phyloP scores from a whole-genome alignment of 2,113 vertebrate genomes.

The Upupa epops region DNA sequence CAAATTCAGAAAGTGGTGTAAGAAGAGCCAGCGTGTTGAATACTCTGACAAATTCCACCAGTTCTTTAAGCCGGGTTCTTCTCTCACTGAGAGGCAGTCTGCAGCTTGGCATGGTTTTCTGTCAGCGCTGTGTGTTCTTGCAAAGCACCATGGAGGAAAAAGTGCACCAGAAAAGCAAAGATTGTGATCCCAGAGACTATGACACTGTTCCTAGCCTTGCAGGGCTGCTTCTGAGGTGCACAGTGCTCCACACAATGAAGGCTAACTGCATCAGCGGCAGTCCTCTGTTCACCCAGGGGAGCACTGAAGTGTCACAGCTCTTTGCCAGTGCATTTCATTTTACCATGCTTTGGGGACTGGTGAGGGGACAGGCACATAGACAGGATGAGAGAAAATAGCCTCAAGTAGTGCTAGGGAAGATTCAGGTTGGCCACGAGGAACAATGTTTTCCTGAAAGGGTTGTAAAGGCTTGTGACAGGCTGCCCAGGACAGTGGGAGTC shows the following conservation, averaged over 20 bases:
- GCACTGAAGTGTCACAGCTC: background rate
- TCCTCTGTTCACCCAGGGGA: background rate
- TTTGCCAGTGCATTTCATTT: background rate
- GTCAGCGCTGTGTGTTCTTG: background rate
- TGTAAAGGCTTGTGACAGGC: background rate
- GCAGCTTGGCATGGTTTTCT: background rate
- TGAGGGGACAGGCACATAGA: background rate
- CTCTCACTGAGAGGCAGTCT: background rate
- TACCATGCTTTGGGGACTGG: background rate
- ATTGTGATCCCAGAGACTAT: background rate
- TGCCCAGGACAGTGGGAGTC: background rate
- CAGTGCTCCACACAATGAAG: background rate
- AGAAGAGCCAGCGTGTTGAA: background rate
- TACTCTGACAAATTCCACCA: background rate
- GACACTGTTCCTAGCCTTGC: background rate
- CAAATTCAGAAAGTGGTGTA: no score
- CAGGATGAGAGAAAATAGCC: background rate
- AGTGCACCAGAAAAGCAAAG: background rate
- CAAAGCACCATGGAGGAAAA: rapidly evolving
- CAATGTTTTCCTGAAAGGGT: background rate
- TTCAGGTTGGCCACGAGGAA: background rate
- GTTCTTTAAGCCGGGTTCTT: background rate
- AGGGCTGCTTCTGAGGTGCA: background rate
- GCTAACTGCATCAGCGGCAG: background rate
- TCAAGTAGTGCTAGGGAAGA: background rate